A percentile compares a stretch with the other conserved stretches of the same genome.
Conservation (phyloP, 2,888 invertebrate genomes). For the Drosophila multiciliata region DNA sequence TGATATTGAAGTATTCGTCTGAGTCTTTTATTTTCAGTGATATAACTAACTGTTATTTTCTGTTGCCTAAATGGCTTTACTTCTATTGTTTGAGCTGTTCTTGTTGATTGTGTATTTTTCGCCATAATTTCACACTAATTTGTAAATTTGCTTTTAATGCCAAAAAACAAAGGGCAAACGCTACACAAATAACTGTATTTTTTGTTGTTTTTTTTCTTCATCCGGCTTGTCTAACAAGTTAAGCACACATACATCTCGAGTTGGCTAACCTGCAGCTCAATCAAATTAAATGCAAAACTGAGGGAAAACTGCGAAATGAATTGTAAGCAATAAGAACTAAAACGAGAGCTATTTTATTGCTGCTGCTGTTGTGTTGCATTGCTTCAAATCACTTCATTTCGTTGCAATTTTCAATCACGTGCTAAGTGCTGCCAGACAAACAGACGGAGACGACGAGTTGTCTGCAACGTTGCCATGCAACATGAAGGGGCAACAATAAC, state of each 20-base stretch:
- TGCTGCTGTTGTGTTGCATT: conserved; percentile 20
- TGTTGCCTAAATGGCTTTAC: conserved; percentile 33
- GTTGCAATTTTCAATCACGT: conserved; percentile 80
- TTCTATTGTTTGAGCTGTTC: conserved; percentile 26
- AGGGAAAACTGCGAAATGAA: conserved; percentile 41
- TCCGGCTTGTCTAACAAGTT: conserved; percentile 2
- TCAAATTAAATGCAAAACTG: conserved; percentile 50
- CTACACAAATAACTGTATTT: conserved; percentile 36
- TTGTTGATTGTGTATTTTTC: conserved; percentile 54
- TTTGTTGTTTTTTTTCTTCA: background rate
- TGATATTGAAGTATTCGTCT: conserved; percentile 26
- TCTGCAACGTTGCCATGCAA: conserved; percentile 70
- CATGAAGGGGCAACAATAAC: conserved; percentile 35
- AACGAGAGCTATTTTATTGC: conserved; percentile 20
- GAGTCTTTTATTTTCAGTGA: conserved; percentile 50
- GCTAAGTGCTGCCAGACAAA: conserved; percentile 75
- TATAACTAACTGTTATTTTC: conserved; percentile 22
- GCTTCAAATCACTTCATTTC: conserved; percentile 77
- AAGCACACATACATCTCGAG: background rate
- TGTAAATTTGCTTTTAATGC: conserved; percentile 76
- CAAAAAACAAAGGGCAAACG: conserved; percentile 65
- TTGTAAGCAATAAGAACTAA: conserved; percentile 50
- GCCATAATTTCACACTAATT: conserved; percentile 76
- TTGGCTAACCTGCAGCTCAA: conserved; percentile 40
- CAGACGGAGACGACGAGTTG: conserved; percentile 63